These are phyloP conservation scores for Salvelinus alpinus DNA, from an alignment of 2,113 vertebrate genomes.

Conservation along the genomic window DNA sequence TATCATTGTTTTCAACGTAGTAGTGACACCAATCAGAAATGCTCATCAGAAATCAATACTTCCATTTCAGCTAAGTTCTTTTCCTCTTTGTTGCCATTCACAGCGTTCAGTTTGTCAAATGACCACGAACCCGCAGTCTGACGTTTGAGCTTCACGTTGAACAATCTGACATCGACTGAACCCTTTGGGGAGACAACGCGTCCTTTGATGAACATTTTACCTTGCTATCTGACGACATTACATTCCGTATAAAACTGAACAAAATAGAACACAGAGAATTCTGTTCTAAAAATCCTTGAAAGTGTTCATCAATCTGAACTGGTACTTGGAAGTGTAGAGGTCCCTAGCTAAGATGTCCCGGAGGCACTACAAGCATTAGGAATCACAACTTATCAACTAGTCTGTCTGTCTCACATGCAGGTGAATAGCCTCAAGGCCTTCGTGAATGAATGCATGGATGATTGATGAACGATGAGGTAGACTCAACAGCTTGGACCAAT, in stretches of 20 bases:
- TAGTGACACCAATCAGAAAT: no score
- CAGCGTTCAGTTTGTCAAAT: no score
- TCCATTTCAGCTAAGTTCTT: no score
- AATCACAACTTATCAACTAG: not conserved
- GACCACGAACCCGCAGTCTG: no score
- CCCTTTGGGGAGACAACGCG: no score
- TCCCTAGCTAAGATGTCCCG: not conserved
- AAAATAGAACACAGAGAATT: not conserved
- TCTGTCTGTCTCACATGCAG: not conserved
- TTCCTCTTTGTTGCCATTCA: no score
- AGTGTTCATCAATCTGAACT: not conserved
- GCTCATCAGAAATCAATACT: no score
- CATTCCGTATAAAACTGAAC: not conserved
- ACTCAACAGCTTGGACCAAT: slow-evolving; percentile 1
- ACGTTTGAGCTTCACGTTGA: no score
- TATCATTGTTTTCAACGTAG: not conserved
- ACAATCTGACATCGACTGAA: no score
- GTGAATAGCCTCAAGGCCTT: not conserved
- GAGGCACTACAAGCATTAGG: not conserved
- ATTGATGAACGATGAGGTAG: not conserved
- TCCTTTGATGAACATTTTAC: not conserved
- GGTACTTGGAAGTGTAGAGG: not conserved
- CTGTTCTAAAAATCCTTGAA: not conserved
- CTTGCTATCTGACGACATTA: not conserved
- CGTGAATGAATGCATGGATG: not conserved